phyloP scores from a whole-genome alignment of 2,797 vertebrate genomes.

The Paguma larvata region DNA sequence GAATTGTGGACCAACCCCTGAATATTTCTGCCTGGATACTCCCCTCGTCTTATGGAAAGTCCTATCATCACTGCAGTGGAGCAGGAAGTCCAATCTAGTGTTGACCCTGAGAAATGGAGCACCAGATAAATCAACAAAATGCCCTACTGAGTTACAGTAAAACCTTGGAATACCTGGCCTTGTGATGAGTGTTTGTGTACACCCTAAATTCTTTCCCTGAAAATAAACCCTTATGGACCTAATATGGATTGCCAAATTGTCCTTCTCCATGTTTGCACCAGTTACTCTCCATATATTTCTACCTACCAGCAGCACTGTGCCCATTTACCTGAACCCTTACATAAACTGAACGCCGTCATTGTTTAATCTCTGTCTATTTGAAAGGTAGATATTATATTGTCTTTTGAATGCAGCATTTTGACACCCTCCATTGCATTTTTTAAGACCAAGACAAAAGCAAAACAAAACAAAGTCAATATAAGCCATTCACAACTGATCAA shows the following conservation, averaged over 20 bases:
- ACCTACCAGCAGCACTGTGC: not conserved
- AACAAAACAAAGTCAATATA: not conserved
- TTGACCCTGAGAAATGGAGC: not conserved
- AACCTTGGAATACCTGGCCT: not conserved
- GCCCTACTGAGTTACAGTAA: not conserved
- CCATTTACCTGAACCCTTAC: not conserved
- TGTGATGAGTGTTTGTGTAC: not conserved
- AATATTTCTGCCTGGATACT: not conserved
- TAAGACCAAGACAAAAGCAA: not conserved
- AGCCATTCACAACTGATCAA: not conserved
- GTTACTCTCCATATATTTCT: not conserved
- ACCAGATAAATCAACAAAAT: not conserved
- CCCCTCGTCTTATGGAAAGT: not conserved
- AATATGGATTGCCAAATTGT: not conserved
- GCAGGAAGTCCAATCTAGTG: not conserved
- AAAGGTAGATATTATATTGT: not conserved
- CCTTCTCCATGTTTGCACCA: not conserved
- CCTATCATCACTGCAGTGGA: not conserved
- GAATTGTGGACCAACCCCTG: not conserved
- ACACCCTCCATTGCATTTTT: not conserved
- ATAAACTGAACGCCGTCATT: not conserved
- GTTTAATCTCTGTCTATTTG: not conserved
- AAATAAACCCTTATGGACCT: not conserved
- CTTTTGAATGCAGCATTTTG: slow-evolving; percentile 13
- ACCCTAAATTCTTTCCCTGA: not conserved